Evolutionary conservation across 2,797 vertebrate species (phyloP).

Genomic region (Periparus ater): DNA sequence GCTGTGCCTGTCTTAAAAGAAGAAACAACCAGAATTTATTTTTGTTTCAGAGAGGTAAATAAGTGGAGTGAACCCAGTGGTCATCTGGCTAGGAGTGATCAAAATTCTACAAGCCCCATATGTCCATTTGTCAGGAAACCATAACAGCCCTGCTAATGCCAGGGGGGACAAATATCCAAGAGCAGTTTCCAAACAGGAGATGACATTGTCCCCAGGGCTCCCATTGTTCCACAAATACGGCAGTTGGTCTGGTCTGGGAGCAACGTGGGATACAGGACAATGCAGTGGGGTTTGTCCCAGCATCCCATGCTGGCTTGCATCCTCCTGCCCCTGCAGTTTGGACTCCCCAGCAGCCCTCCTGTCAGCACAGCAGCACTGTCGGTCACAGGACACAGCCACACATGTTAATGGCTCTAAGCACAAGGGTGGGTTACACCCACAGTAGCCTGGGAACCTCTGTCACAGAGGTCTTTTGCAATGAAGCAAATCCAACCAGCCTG

Average conservation of each 20-base stretch:
- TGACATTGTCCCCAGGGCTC: slow-evolving; percentile 15
- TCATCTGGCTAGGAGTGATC: neutral
- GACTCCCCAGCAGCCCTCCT: neutral
- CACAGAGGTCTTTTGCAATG: neutral
- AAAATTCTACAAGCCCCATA: neutral
- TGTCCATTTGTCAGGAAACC: neutral
- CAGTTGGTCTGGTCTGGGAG: slow-evolving; percentile 8
- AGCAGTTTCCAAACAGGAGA: slow-evolving; percentile 31
- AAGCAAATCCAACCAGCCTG: neutral
- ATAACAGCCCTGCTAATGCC: neutral
- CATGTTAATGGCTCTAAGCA: neutral
- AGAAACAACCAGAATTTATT: neutral
- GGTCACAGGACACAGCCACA: neutral
- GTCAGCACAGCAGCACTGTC: neutral
- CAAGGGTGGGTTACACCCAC: neutral
- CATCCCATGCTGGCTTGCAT: slow-evolving; percentile 22
- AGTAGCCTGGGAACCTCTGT: neutral
- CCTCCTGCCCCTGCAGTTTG: neutral
- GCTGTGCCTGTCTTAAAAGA: neutral
- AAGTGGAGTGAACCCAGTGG: neutral
- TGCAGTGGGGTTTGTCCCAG: slow-evolving; percentile 7
- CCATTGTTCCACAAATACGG: neutral
- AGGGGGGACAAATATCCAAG: neutral
- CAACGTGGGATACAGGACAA: neutral
- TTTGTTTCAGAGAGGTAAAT: neutral